Evolutionary conservation across 2,888 invertebrate genomes (phyloP).

Genomic region (Oscheius myriophilus): DNA sequence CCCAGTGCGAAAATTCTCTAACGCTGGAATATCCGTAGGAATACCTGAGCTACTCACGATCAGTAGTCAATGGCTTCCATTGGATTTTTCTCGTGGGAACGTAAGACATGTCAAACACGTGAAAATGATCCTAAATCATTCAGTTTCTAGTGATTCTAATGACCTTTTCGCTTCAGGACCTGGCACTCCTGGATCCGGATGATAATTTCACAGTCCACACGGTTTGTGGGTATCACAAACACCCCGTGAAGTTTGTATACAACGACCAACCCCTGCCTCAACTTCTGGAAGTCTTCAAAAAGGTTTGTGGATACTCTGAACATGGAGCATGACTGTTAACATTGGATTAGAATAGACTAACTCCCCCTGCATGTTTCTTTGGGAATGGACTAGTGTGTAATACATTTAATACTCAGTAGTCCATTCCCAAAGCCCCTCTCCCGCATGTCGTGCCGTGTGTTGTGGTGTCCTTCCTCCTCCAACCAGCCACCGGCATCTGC

Average conservation of each 20-base stretch:
- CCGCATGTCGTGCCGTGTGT: conserved; percentile 21
- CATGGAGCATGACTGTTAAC: neutral
- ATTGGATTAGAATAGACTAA: no score
- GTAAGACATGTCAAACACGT: no score
- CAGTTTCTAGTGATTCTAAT: neutral
- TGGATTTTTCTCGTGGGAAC: no score
- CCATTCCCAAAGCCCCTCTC: neutral
- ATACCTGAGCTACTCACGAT: no score
- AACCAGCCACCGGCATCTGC: conserved; percentile 14
- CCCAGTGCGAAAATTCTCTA: no score
- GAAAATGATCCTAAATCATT: no score
- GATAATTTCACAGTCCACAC: conserved; percentile 81
- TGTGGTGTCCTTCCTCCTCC: conserved; percentile 3
- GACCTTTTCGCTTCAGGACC: conserved; percentile 75
- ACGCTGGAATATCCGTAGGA: no score
- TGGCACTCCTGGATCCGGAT: conserved; percentile 97
- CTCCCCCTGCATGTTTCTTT: neutral
- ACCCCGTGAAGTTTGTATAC: conserved; percentile 93
- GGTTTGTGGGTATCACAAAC: conserved; percentile 80
- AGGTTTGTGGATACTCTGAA: conserved; percentile 72
- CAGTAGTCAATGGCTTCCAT: no score
- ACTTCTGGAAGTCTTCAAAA: conserved; percentile 96
- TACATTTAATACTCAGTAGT: neutral
- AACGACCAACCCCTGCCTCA: conserved; percentile 93
- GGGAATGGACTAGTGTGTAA: neutral